Percentiles rank a stretch among this genome's conserved stretches.
These are phyloP conservation scores for Leptodactylus fuscus DNA, from an alignment of 2,113 vertebrate species.

Conservation along the genomic window DNA sequence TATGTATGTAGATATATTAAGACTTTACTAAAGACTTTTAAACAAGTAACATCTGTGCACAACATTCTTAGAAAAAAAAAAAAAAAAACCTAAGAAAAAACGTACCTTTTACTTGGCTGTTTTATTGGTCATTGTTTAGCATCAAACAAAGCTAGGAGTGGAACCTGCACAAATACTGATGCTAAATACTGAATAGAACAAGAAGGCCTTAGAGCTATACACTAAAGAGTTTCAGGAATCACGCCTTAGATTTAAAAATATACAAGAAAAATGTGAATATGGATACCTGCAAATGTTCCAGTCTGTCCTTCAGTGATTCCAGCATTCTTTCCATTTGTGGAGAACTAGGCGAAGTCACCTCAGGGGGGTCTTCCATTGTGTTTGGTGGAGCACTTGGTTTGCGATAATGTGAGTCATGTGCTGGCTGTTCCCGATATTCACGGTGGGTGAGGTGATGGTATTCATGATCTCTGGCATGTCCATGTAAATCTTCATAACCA, in stretches of 20 bases:
- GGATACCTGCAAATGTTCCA: conserved; percentile 80
- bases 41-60: too few relatives aligned
- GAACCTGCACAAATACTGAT: too few relatives aligned
- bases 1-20: too few relatives aligned
- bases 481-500: conserved; percentile 52
- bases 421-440: conserved; percentile 64
- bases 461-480: conserved; percentile 59
- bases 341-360: conserved; percentile 62
- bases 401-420: conserved; percentile 58
- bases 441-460: conserved; percentile 58
- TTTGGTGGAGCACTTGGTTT: conserved; percentile 66
- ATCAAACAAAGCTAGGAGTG: too few relatives aligned
- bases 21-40: too few relatives aligned
- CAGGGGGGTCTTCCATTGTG: conserved; percentile 65
- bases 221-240: neutral
- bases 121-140: too few relatives aligned
- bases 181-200: too few relatives aligned
- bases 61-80: too few relatives aligned
- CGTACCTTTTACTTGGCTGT: too few relatives aligned
- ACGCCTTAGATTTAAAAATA: neutral
- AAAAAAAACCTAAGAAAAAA: too few relatives aligned
- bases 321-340: conserved; percentile 81
- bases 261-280: neutral
- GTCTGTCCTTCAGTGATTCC: conserved; percentile 78
- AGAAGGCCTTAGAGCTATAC: neutral